A percentile compares a stretch with the other conserved stretches of the same genome.
Conservation (phyloP, 1,140 invertebrate genomes). For the Drosophila sp. region DNA sequence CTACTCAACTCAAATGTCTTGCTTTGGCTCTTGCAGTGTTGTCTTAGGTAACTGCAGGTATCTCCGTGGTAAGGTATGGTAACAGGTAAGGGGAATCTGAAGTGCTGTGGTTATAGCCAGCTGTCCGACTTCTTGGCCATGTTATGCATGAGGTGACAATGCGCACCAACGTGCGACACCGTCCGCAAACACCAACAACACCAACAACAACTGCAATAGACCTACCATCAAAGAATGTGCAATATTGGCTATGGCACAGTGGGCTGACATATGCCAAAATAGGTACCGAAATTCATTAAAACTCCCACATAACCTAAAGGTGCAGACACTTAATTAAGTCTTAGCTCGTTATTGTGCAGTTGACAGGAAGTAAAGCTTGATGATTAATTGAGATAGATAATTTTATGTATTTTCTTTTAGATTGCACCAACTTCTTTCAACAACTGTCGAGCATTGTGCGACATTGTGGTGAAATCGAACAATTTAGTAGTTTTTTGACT, state of each 20-base stretch:
- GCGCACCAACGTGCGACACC: constrained; percentile 51
- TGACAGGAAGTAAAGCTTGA: neutral
- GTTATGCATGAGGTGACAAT: constrained; percentile 73
- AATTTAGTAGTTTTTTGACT: no score
- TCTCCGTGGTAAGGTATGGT: neutral
- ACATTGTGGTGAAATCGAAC: no score
- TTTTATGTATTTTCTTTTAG: neutral
- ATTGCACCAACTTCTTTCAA: no score
- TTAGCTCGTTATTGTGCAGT: neutral
- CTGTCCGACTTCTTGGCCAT: constrained; percentile 46
- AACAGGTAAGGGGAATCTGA: neutral
- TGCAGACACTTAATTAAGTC: no score
- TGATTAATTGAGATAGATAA: constrained; percentile 6
- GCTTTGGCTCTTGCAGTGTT: neutral
- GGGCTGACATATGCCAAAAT: constrained; percentile 1
- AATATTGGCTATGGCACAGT: constrained; percentile 22
- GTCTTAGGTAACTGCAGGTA: constrained; percentile 6
- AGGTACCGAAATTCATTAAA: neutral
- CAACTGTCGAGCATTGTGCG: no score
- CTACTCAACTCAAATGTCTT: neutral
- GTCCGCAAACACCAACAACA: neutral
- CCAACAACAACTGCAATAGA: constrained; percentile 4
- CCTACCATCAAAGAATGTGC: constrained; percentile 13
- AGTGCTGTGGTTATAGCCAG: neutral
- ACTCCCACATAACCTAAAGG: constrained; percentile 1